These are phyloP conservation scores for Podargus strigoides DNA, from an alignment of 2,797 vertebrate species.

Conservation along the genomic window DNA sequence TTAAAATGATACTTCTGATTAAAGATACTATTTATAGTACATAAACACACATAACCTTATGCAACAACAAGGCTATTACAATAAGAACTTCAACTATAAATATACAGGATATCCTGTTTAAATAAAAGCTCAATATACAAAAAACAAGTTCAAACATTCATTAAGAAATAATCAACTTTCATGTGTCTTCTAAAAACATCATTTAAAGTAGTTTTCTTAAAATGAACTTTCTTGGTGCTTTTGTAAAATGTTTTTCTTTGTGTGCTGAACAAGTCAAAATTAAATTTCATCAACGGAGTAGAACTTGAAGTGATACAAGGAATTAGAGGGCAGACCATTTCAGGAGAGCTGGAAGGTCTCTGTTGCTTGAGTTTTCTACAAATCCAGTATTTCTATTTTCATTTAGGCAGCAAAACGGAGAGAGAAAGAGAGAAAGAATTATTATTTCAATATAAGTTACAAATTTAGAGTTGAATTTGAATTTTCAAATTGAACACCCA, in stretches of 20 bases:
- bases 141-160: background rate
- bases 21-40: background rate
- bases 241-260: background rate
- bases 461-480: slow-evolving; percentile 14
- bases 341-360: slow-evolving; percentile 17
- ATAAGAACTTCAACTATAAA: background rate
- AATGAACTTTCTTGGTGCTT: background rate
- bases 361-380: slow-evolving; percentile 48
- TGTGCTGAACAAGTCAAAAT: background rate
- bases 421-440: slow-evolving; percentile 44
- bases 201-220: background rate
- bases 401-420: slow-evolving; percentile 28
- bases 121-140: background rate
- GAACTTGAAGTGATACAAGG: slow-evolving; percentile 19
- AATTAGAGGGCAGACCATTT: slow-evolving; percentile 15
- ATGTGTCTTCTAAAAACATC: background rate
- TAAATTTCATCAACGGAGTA: background rate
- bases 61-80: background rate
- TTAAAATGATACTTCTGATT: background rate
- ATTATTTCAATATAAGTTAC: slow-evolving; percentile 23
- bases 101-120: background rate
- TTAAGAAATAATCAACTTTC: background rate
- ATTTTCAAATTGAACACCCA: background rate
- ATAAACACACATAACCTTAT: background rate
- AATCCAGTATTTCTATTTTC: slow-evolving; percentile 38